Conservation (phyloP, 2,888 invertebrate genomes). For the Phytoseiulus persimilis region DNA sequence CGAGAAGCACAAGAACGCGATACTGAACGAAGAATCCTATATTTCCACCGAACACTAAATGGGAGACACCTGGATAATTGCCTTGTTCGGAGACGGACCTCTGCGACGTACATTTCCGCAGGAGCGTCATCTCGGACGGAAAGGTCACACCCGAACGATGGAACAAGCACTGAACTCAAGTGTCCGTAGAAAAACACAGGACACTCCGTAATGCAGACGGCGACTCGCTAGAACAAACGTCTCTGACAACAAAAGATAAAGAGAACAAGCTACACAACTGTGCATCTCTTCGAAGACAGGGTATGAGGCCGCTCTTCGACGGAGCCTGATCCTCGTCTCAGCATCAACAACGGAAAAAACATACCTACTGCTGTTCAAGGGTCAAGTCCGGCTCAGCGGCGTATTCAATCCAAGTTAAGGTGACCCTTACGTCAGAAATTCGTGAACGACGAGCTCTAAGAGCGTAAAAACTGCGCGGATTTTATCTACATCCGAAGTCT, state of each 20-base stretch:
- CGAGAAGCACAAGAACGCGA: slow-evolving; percentile 7
- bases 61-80: not conserved
- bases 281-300: not conserved
- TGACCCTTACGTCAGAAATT: not conserved
- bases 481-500: not conserved
- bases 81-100: not conserved
- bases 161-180: slow-evolving; percentile 9
- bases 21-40: not conserved
- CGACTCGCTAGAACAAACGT: not conserved
- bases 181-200: not conserved
- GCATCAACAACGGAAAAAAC: not conserved
- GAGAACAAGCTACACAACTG: not conserved
- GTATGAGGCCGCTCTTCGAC: not conserved
- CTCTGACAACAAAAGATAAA: not conserved
- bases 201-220: not conserved
- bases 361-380: not conserved
- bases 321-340: not conserved
- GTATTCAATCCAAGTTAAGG: not conserved
- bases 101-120: not conserved
- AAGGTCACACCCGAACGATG: slow-evolving; percentile 12
- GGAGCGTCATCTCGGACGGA: not conserved
- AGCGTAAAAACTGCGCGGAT: not conserved
- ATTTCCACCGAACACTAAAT: not conserved
- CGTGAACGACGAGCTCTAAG: not conserved
- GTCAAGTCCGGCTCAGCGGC: not conserved